Base-by-base conservation (phyloP, 2,113 vertebrate species). In the Tragelaphus imberbis region DNA sequence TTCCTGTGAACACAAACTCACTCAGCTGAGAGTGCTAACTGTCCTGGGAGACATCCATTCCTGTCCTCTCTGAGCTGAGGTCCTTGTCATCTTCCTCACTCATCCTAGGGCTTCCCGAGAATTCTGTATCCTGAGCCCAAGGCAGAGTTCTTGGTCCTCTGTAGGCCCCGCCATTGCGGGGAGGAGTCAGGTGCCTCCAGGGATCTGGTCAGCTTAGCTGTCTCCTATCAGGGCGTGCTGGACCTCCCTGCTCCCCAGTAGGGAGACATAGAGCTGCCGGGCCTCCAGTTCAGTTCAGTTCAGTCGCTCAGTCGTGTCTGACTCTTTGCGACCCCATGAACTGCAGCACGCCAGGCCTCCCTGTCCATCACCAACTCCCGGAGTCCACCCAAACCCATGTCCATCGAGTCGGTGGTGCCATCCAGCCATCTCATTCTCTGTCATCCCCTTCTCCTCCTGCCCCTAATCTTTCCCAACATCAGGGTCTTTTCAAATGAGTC, bases 231-330 rank as follows among this genome's bases (percentile, higher is more conserved):
- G n/a, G 68, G 19, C n/a, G 25, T 75, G 68, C n/a, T 23, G 28
- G 27, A 10, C 14, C 56, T 65, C 27, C 36, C 58, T 1, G 14
- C 3, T 25, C n/a, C 40, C 40, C 1, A 68, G 36, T 3, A 14
- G 56, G 68, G 68, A 40, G 68, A 36, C n/a, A 10, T 10, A n/a
- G 1, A 21, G 56, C n/a, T 61, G 44, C 33, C 51, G 28, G 25
- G 23, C 7, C 65, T 36, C n/a, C n/a, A n/a, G 59, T 63, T 13
- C 59, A 30, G 61, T 30, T 61, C 59, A 30, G 59, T 30, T 30
- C 59, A 61, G 27, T 30, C 1, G 0, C 27, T 61, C 59, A 61
- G 59, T 61, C 6, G 0, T 30, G 59, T 30, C 27, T 10, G 0
- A 61, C 59, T 61, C 27, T 61, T 61, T 28, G 27, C 1, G 10